Percentiles rank a stretch among this genome's conserved stretches.
phyloP scores from a whole-genome alignment of 2,113 vertebrate species.

The Trogon surrucura region DNA sequence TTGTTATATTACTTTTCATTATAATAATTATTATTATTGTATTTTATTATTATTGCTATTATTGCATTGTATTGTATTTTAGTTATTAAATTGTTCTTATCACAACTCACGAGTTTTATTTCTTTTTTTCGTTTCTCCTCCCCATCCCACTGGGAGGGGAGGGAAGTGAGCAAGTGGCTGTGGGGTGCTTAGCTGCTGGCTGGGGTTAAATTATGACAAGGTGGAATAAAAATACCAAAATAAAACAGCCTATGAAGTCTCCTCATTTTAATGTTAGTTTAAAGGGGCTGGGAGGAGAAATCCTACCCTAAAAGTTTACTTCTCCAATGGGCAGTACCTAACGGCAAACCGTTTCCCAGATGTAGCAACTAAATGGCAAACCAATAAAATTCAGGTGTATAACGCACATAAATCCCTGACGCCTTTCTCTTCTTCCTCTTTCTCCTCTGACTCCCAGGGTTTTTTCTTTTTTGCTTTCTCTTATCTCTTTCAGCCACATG shows the following conservation, averaged over 20 bases:
- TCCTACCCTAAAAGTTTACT: neutral
- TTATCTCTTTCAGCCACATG: neutral
- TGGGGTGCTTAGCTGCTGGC: no score
- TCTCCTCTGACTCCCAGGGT: rapidly evolving
- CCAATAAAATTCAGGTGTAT: neutral
- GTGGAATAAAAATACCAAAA: neutral
- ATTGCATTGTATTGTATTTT: no score
- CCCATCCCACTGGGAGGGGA: no score
- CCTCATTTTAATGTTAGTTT: neutral
- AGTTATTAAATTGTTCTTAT: no score
- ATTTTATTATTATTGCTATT: no score
- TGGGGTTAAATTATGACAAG: no score
- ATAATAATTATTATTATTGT: no score
- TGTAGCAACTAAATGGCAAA: neutral
- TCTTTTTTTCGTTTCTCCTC: no score
- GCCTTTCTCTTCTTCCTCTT: neutral
- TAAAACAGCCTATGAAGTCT: neutral
- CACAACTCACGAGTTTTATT: no score
- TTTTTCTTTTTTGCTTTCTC: neutral
- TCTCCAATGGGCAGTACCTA: neutral
- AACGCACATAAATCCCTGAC: neutral
- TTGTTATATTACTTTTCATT: no score
- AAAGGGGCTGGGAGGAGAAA: neutral
- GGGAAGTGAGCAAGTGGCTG: no score
- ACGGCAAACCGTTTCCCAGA: neutral